Base-by-base conservation (phyloP, 2,113 vertebrate species). In the Limnothrissa miodon region DNA sequence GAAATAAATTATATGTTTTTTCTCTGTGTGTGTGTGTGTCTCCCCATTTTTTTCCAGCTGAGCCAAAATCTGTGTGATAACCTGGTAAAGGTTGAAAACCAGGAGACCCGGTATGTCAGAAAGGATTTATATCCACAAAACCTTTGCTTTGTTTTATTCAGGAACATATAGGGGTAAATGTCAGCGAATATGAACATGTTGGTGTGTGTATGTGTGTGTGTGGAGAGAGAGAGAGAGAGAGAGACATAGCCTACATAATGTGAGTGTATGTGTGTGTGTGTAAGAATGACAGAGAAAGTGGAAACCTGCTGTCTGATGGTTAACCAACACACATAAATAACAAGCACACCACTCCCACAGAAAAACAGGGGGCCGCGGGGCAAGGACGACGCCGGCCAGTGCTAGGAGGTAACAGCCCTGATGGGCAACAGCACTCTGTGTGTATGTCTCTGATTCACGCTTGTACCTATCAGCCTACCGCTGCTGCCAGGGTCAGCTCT, bases 1-100 rank as follows among this genome's bases (percentile, higher is more conserved):
- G 42, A 42, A 56, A 56, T 11, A 74, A 33, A 74, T 4, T 17
- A 15, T 36, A 5, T 8, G n/a, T 56, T 56, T 5, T 29, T 29
- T 62, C 6, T 62, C 45, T 78, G 29, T 82, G 17, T 78, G 4
- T 78, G 39, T 82, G 45, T 59, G 9, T 78, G 5, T 78, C 6
- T 81, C 29, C 86, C 8, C 42, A 42, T 42, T 81, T 45, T 25
- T 17, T 33, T 21, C 89, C 48, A 99, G 98, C 94, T 99, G 94
- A 97, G 96, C 91, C 96, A 98, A 93, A 96, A 95, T 91, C 93
- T 99, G 87, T 91, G 94, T 19, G 97, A 97, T 1, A 93, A 95
- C 81, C 93, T 99, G 94, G 90, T 92, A 85, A 95, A 92, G 89
- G 89, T 99, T 90, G 98, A 99, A 88, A 88, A 93, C 82, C 92